A percentile compares a stretch with the other conserved stretches of the same genome.
phyloP scores from a whole-genome alignment of 1,140 invertebrate genomes.

The Drosophila kohkoa region DNA sequence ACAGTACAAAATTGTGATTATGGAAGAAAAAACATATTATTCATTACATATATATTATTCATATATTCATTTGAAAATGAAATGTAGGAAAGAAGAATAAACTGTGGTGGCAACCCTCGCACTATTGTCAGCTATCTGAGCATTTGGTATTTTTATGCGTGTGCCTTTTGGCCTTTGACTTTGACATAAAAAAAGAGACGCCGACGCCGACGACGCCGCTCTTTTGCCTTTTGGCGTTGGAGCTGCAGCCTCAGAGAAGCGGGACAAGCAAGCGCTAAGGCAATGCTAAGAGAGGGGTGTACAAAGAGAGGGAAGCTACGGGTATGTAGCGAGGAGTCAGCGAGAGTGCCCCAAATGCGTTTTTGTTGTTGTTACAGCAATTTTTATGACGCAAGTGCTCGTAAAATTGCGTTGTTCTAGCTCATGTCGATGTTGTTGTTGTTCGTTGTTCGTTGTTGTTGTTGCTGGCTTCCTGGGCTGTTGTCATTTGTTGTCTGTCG shows the following conservation, averaged over 20 bases:
- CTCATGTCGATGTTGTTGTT: slow-evolving; percentile 14
- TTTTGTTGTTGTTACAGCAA: slow-evolving; percentile 77
- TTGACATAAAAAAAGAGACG: slow-evolving; percentile 74
- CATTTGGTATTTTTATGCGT: slow-evolving; percentile 65
- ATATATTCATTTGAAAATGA: too few relatives aligned
- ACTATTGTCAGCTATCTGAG: slow-evolving; percentile 26
- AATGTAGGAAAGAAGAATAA: too few relatives aligned
- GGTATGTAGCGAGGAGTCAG: neutral
- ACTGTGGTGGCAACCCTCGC: slow-evolving; percentile 45
- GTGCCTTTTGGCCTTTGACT: slow-evolving; percentile 78
- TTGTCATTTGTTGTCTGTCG: slow-evolving; percentile 33
- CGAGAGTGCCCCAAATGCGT: slow-evolving; percentile 63
- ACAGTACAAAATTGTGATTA: too few relatives aligned
- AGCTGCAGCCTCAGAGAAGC: slow-evolving; percentile 52
- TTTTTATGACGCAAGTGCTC: slow-evolving; percentile 76
- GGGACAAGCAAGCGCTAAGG: neutral
- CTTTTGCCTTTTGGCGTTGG: neutral
- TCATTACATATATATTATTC: too few relatives aligned
- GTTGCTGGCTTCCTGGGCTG: slow-evolving; percentile 5
- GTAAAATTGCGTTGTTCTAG: slow-evolving; percentile 61
- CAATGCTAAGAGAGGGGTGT: neutral
- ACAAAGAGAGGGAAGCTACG: neutral
- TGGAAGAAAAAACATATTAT: too few relatives aligned
- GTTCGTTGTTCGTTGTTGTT: slow-evolving; percentile 17
- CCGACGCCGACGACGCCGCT: slow-evolving; percentile 9